Evolutionary conservation across 2,113 vertebrate species (phyloP).

Genomic region (Acanthisitta chloris): DNA sequence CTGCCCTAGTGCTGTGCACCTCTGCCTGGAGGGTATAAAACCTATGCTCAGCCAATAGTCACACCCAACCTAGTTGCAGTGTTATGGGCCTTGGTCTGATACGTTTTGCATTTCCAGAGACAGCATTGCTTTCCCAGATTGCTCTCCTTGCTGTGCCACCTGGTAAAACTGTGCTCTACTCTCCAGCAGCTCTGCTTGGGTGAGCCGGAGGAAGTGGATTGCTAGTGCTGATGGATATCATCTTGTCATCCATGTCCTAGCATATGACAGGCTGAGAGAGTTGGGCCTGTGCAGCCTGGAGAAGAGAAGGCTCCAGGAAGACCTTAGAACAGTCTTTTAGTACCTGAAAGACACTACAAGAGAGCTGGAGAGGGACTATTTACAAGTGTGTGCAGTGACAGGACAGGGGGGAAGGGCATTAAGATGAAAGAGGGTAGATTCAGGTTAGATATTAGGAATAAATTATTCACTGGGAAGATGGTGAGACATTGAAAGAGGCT

Average conservation of each 20-base stretch:
- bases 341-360: not conserved
- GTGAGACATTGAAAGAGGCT: not conserved
- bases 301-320: not conserved
- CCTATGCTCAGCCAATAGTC: not conserved
- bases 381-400: not conserved
- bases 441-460: not conserved
- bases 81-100: not conserved
- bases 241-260: not conserved
- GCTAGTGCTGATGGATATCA: not conserved
- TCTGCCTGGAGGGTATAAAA: not conserved
- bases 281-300: not conserved
- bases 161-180: not conserved
- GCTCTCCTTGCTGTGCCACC: not conserved
- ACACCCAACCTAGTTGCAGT: too few relatives aligned
- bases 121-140: not conserved
- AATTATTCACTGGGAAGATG: not conserved
- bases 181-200: not conserved
- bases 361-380: not conserved
- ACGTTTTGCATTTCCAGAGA: not conserved
- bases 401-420: not conserved
- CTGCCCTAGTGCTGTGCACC: not conserved
- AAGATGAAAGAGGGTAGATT: not conserved
- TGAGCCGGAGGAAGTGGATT: not conserved
- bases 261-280: not conserved
- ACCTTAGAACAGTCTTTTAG: not conserved